Conservation (phyloP, 2,113 vertebrate species). For the Mustela lutreola region DNA sequence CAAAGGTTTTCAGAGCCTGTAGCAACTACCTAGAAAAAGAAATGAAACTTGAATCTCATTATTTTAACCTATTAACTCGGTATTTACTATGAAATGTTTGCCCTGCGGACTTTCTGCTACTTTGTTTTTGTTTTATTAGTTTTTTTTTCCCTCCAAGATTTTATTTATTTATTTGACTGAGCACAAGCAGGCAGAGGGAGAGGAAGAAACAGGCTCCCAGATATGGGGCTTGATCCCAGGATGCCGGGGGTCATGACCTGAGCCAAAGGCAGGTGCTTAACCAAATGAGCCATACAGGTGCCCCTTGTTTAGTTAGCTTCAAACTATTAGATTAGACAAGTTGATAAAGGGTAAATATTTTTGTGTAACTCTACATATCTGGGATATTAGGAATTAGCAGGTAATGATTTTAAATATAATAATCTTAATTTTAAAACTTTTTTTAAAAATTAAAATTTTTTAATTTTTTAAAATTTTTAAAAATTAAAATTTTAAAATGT, state of each 20-base stretch:
- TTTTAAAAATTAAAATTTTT: too few species aligned
- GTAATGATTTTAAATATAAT: slow-evolving; percentile 30
- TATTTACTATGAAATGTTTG: slow-evolving; percentile 81
- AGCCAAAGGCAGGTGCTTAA: not conserved
- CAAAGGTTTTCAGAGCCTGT: slow-evolving; percentile 40
- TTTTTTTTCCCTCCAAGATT: not conserved
- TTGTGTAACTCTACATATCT: slow-evolving; percentile 72
- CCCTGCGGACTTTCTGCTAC: slow-evolving; percentile 74
- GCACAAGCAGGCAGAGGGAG: not conserved
- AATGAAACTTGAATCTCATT: slow-evolving; percentile 28
- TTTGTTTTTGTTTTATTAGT: slow-evolving; percentile 40
- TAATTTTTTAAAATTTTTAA: too few species aligned
- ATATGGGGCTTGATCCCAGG: not conserved
- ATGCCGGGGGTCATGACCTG: not conserved
- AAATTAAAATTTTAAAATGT: not conserved
- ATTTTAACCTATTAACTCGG: slow-evolving; percentile 72
- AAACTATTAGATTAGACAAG: slow-evolving; percentile 88
- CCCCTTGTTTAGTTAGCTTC: slow-evolving; percentile 34
- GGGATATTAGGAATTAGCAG: slow-evolving; percentile 35
- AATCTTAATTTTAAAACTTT: slow-evolving; percentile 42
- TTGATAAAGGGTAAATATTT: slow-evolving; percentile 85
- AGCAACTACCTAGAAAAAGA: not conserved
- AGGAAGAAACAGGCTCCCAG: not conserved
- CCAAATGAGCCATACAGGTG: not conserved
- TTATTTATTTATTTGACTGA: not conserved